Conservation (phyloP, 2,888 invertebrate genomes). For the Steinernema carpocapsae region DNA sequence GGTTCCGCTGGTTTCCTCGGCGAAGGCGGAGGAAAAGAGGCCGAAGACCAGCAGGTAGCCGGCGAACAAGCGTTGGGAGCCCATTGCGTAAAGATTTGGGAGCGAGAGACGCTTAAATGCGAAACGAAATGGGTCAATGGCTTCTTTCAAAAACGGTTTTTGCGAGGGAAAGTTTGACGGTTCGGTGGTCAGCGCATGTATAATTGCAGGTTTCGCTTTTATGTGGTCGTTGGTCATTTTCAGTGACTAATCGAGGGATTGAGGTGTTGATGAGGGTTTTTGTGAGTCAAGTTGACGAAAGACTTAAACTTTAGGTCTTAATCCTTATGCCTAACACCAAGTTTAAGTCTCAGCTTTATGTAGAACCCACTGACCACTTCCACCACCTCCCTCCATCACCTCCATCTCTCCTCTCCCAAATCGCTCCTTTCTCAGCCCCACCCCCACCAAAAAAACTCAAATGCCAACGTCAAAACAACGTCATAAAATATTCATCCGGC, state of each 20-base stretch:
- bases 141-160: not conserved
- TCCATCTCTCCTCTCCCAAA: no score
- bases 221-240: not conserved
- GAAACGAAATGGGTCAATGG: not conserved
- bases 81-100: not conserved
- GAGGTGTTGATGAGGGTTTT: no score
- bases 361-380: no score
- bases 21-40: not conserved
- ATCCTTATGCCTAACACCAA: no score
- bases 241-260: no score
- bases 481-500: slow-evolving; percentile 5
- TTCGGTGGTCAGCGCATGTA: not conserved
- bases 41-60: not conserved
- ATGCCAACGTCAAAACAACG: not conserved
- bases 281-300: no score
- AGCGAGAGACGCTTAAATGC: not conserved
- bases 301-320: no score
- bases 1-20: slow-evolving; percentile 13
- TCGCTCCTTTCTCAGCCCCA: not conserved
- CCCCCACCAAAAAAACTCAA: not conserved
- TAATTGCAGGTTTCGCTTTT: not conserved
- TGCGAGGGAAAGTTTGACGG: not conserved
- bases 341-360: no score
- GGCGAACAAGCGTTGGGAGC: not conserved
- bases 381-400: no score